Conservation (phyloP, 2,113 vertebrate genomes). For the Abramis brama region DNA sequence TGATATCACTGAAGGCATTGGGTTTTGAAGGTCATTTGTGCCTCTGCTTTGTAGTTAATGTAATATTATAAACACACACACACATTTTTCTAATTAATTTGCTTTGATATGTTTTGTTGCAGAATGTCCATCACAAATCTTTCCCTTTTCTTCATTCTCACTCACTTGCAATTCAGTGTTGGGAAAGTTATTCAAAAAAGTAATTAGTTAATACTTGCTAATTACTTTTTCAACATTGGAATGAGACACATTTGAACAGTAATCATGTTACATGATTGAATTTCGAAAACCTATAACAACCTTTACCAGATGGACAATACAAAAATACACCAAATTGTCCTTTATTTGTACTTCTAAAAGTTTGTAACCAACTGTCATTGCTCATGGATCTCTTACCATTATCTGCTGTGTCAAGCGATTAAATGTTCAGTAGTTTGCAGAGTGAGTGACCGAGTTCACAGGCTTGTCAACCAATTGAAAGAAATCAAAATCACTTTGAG, state of each 20-base stretch:
- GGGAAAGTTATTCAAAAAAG: conserved; percentile 4
- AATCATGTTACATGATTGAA: neutral
- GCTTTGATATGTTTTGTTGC: neutral
- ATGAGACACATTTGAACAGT: neutral
- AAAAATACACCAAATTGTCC: neutral
- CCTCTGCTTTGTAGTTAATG: neutral
- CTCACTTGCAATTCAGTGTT: neutral
- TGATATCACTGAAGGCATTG: neutral
- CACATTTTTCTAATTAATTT: neutral
- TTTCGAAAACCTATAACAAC: neutral
- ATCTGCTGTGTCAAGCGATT: too few species aligned
- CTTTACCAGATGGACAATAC: neutral
- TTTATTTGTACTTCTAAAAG: too few species aligned
- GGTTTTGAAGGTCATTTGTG: neutral
- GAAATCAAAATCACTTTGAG: neutral
- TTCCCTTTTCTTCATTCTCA: conserved; percentile 4
- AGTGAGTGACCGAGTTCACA: neutral
- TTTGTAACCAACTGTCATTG: too few species aligned
- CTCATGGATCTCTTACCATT: too few species aligned
- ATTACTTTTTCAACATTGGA: neutral
- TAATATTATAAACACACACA: neutral
- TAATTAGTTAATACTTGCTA: neutral
- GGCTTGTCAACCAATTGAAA: neutral
- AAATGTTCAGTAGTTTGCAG: too few species aligned
- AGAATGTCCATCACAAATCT: neutral